Conservation (phyloP, 1,140 invertebrate genomes). For the Ericerus pela region DNA sequence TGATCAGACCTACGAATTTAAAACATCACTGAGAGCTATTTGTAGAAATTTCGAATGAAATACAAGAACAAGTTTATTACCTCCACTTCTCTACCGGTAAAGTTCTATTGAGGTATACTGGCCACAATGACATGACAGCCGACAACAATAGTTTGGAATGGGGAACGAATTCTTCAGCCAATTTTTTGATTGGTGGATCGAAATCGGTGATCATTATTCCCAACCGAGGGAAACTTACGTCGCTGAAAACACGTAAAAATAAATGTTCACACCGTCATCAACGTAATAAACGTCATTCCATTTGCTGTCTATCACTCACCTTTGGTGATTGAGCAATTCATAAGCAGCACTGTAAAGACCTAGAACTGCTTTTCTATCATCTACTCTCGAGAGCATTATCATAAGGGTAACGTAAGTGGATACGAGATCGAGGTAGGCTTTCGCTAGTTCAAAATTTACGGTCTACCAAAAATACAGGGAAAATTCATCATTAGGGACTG, state of each 20-base stretch:
- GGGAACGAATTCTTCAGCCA: conserved; percentile 92
- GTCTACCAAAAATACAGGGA: conserved; percentile 41
- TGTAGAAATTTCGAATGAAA: neutral
- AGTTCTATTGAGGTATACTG: conserved; percentile 78
- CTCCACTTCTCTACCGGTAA: conserved; percentile 86
- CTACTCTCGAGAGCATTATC: conserved; percentile 89
- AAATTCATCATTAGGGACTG: too few species aligned
- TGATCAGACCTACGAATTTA: conserved; percentile 52
- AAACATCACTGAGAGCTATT: neutral
- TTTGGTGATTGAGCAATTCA: conserved; percentile 84
- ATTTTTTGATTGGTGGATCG: conserved; percentile 86
- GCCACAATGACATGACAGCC: conserved; percentile 72
- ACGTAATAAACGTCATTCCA: neutral
- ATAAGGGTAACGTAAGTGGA: conserved; percentile 87
- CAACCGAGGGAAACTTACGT: conserved; percentile 81
- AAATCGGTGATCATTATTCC: conserved; percentile 98
- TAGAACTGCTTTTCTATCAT: conserved; percentile 92
- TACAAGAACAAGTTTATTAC: conserved; percentile 22
- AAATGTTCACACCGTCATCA: conserved; percentile 3
- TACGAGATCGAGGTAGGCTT: conserved; percentile 88
- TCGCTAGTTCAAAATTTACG: conserved; percentile 91
- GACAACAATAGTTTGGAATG: conserved; percentile 74
- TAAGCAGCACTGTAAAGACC: conserved; percentile 95
- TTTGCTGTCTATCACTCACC: conserved; percentile 27
- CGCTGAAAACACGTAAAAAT: conserved; percentile 36